Percentiles rank a stretch among this genome's conserved stretches.
phyloP scores from a whole-genome alignment of 2,888 invertebrate species.

The Malacosoma neustria region DNA sequence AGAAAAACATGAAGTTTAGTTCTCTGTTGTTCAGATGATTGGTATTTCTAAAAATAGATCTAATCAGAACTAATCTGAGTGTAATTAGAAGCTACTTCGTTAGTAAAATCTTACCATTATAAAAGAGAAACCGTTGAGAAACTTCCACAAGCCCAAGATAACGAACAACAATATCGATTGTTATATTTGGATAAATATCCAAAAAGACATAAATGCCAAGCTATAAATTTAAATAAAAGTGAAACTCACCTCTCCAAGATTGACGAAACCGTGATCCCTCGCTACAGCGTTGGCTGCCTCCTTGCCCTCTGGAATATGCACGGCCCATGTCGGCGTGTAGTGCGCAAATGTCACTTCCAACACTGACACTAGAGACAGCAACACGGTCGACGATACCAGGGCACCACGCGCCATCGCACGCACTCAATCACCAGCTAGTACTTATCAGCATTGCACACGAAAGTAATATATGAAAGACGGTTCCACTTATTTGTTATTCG shows the following conservation, averaged over 20 bases:
- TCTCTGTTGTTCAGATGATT: no score
- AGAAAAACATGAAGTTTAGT: no score
- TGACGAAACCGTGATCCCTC: conserved; percentile 86
- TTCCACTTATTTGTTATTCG: conserved; percentile 14
- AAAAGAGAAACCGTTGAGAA: no score
- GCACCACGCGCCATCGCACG: conserved; percentile 59
- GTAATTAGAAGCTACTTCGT: no score
- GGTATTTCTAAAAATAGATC: no score
- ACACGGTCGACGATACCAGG: conserved; percentile 39
- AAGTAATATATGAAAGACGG: conserved; percentile 16
- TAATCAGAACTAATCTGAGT: no score
- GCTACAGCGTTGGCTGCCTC: conserved; percentile 84
- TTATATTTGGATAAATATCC: no score
- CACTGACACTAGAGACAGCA: conserved; percentile 39
- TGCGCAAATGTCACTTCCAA: conserved; percentile 52
- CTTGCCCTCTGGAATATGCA: conserved; percentile 83
- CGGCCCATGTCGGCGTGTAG: conserved; percentile 91
- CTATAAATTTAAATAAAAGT: no score
- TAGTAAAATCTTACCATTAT: no score
- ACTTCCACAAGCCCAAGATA: no score
- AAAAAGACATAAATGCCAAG: no score
- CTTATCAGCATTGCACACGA: conserved; percentile 65
- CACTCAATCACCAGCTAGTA: conserved; percentile 63
- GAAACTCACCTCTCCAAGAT: conserved; percentile 88
- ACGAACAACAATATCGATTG: no score